Base-by-base conservation (phyloP, 23 tunicate species). In the Halocynthia aurantium region DNA sequence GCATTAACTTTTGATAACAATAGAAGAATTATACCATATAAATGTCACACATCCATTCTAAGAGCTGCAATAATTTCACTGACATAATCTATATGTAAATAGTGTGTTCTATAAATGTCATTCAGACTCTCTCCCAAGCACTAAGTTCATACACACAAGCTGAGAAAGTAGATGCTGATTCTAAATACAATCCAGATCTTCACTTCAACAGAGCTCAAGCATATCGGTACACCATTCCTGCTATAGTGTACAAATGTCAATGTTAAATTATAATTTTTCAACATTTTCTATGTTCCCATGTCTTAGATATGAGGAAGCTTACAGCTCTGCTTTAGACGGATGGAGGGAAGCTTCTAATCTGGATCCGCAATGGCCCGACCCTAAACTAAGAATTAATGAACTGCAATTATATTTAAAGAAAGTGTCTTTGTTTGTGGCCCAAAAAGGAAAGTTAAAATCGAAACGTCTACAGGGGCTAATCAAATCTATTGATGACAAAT, bases 191-290 rank as follows among this genome's bases (percentile, higher is more conserved):
- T 61, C 92, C 98, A 67, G 98, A 92, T 51, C 75, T 92, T 6
- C 92, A 92, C 73, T 92, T 81, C 82, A 92, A 92, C 69, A 65
- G 92, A 62, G 84, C 98, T 6, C 82, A 75, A 65, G 98, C 92
- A 5, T 73, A 70, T 63, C 79, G 92, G 87, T 31, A 31, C 44
- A 31, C 44, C 44, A 31, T 31, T 31, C 44, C 44, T 31, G 2
- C 44, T 31, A 31, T 31, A 31, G 44, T 31, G 44, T 31, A 1
- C 44, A 31, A 31, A 31, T 31, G 44, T 31, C 44, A 31, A 31
- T 31, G 44, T 31, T 31, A 31, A 31, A 31, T 31, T 87, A 20
- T 50, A 58, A 22, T 12, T 18, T 11, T 67, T 12, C 18, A 12
- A 67, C 20, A 13, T 67, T 67, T 67, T n/a, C 65, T 72, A 15